Base-by-base conservation (phyloP, 2,888 invertebrate genomes). In the Adineta ricciae region DNA sequence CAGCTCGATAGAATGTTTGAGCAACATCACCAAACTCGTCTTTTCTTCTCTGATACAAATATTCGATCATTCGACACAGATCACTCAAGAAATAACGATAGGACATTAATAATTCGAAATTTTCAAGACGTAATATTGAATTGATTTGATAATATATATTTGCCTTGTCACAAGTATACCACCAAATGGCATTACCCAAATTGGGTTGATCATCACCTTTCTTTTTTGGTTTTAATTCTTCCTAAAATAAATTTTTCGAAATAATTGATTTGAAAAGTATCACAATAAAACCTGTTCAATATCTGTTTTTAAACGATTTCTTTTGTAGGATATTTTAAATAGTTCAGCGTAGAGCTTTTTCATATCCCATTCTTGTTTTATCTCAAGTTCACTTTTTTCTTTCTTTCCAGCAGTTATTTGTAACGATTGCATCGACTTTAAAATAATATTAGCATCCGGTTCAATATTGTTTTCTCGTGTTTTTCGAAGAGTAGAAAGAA, bases 101-200 rank as follows among this genome's bases (percentile, higher is more conserved):
- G 8, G 78, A 41, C 78, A 78, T 78, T 5, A 78, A 36, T n/a
- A 78, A 78, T 78, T 78, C 78, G 1, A 78, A 78, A 14, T 78
- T 78, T 78, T 78, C 78, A 41, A 78, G 78, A 41, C 78, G 78
- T 14, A 78, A 19, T 78, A 78, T 78, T 41, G 78, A 64, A n/a
- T 78, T 78, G 11, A 78, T 78, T 14, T 78, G 78, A 78, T 78
- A 78, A 14, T 78, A 78, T 0, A 78, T 78, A 5, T 9, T 41
- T n/a, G 78, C 78, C 7, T 41, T 78, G 24, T 78, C 78, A 41
- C 78, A 78, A n/a, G 78, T 41, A 24, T 78, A 78, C 78, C 78
- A 78, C 78, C 78, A 78, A 24, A 78, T 78, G 0, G 78, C 78
- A 78, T 78, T 78, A 41, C n/a, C 19, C 11, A 78, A 78, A 78